These are phyloP conservation scores for Polyommatus icarus DNA, from an alignment of 2,888 invertebrate genomes.

Conservation along the genomic window DNA sequence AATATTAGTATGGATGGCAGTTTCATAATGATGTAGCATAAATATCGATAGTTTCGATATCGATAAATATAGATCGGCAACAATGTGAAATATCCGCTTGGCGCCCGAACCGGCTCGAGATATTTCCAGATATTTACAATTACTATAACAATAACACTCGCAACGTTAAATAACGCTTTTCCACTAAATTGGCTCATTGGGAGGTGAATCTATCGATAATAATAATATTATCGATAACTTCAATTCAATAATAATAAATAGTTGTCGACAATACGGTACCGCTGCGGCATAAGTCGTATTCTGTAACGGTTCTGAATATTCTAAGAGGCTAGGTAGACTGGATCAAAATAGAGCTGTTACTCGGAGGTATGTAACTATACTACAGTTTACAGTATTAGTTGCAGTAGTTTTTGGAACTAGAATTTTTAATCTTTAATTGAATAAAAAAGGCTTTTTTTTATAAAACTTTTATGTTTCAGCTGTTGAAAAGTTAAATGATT, in stretches of 20 bases:
- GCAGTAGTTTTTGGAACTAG: too few relatives aligned
- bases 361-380: too few relatives aligned
- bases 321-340: neutral
- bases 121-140: conserved; percentile 45
- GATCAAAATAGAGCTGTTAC: too few relatives aligned
- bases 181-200: conserved; percentile 36
- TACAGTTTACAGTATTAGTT: too few relatives aligned
- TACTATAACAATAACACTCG: conserved; percentile 43
- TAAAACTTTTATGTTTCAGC: too few relatives aligned
- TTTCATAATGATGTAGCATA: neutral
- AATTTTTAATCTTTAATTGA: too few relatives aligned
- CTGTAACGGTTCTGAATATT: neutral
- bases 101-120: conserved; percentile 37
- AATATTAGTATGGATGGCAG: neutral
- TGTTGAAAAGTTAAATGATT: too few relatives aligned
- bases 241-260: neutral
- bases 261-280: neutral
- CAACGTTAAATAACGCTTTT: conserved; percentile 26
- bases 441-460: too few relatives aligned
- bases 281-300: neutral
- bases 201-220: conserved; percentile 10
- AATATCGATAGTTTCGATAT: conserved; percentile 4
- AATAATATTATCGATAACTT: neutral
- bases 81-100: conserved; percentile 31
- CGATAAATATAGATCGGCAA: conserved; percentile 8